These are phyloP conservation scores for Caerostris extrusa DNA, from an alignment of 1,140 invertebrate species.

Conservation along the genomic window DNA sequence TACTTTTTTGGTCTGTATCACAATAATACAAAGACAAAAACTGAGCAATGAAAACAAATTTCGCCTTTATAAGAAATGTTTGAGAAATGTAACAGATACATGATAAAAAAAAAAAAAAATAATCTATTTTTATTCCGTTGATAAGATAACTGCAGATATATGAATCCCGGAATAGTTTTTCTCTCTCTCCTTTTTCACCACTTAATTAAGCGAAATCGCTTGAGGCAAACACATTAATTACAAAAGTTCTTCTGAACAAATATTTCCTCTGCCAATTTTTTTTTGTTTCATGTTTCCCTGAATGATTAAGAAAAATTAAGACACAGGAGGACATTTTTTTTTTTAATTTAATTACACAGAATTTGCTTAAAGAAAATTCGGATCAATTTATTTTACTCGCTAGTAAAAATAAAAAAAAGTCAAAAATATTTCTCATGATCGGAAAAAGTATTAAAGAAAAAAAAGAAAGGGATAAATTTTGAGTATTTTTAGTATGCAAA, in stretches of 20 bases:
- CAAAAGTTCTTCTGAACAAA: not conserved
- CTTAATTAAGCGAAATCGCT: conserved; percentile 52
- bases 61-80: too few relatives aligned
- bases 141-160: too few relatives aligned
- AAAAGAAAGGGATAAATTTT: not conserved
- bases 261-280: not conserved
- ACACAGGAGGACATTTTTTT: not conserved
- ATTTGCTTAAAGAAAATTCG: not conserved
- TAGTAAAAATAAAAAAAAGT: not conserved
- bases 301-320: conserved; percentile 1
- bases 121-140: too few relatives aligned
- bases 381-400: not conserved
- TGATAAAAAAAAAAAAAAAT: too few relatives aligned
- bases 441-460: not conserved
- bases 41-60: too few relatives aligned
- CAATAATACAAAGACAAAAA: too few relatives aligned
- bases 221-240: conserved; percentile 45
- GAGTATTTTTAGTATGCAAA: not conserved
- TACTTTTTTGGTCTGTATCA: too few relatives aligned
- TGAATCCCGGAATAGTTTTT: not conserved
- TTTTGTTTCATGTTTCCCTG: not conserved
- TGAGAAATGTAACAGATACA: too few relatives aligned
- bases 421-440: not conserved
- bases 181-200: not conserved
- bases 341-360: too few relatives aligned